Base-by-base conservation (phyloP, 1,140 invertebrate species). In the Lepidurus arcticus region DNA sequence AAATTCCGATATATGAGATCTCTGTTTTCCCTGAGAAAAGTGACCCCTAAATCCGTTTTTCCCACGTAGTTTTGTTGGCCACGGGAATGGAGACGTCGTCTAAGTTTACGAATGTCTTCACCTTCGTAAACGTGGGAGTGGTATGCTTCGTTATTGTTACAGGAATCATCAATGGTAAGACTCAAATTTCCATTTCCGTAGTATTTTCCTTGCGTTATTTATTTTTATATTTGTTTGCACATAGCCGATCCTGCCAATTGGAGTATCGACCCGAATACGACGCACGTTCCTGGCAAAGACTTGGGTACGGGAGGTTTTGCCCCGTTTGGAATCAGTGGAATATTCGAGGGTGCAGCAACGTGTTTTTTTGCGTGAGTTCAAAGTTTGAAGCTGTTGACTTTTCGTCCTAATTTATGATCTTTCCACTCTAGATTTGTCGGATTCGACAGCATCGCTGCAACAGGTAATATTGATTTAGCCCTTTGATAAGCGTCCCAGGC, bases 381-480 rank as follows among this genome's bases (percentile, higher is more conserved):
- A 9, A 65, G 21, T 21, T 65, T 16, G 7, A 65, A 65, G 9
- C 7, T 13, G 21, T 21, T n/a, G 13, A 65, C 53, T 65, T 65
- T 65, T 7, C 0, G 8, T 9, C 16, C 13, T 11, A n/a, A n/a
- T 65, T 65, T 65, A n/a, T 11, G 1, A 8, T 65, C 21, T 65
- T 65, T 34, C 34, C 34, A 65, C 10, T 21, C 53, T 16, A 65
- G 53, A 73, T 98, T 97, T 86, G 97, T 98, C 82, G 96, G 96
- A 44, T 98, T 98, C 85, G 96, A 98, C 84, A 97, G 97, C 79
- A 97, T 98, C 79, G 95, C 96, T 4, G 96, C 95, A 6, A 87
- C 87, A 21, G 95, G 79, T 80, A 80, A 42, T 21, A 21, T 34
- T 13, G 2, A 11, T 79, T 44, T 34, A 21, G 4, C 21, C 11